Base-by-base conservation (phyloP, 2,113 vertebrate species). In the Burhinus oedicnemus region DNA sequence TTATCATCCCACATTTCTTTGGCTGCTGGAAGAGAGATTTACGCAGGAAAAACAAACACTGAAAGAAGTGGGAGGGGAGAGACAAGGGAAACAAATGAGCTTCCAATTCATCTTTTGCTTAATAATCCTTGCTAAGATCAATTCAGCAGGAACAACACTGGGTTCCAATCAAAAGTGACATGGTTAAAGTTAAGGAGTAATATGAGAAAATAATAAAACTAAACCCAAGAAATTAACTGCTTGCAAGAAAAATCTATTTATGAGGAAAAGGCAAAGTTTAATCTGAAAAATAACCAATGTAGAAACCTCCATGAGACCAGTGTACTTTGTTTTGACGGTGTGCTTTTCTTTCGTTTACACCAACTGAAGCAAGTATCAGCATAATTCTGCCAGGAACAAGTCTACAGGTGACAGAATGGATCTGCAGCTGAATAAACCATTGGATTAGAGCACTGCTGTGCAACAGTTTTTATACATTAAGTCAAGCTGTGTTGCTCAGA, bases 391-490 rank as follows among this genome's bases (percentile, higher is more conserved):
- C 65, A 93, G 42, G 95, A 95, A 91, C 6, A 89, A 82, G 80
- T 83, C 92, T 77, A 80, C 79, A 95, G 77, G 94, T 80, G 83
- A 93, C 36, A 86, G 32, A 44, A 49, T 69, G 49, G 32, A 88
- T 77, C 49, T 8, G 42, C 93, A 95, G 95, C 93, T 96, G 96
- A 97, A 96, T 93, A 98, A 97, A 96, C 86, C 91, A 57, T 2
- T 32, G 84, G 58, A 91, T 93, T 96, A 69, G 71, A 94, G 57
- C 6, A 90, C 78, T 19, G 38, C 89, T 95, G 90, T 80, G 91
- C 34, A 55, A 60, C 6, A 47, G 42, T 54, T 96, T 96, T 96
- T 95, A 66, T 58, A 85, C 9, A 82, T 93, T 90, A 87, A 89
- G 25, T 93, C 96, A 96, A 97, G 90, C 95, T 97, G 92, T 78